Percentiles rank a stretch among this genome's conserved stretches.
Evolutionary conservation across 2,888 invertebrate genomes (phyloP).

Genomic region (Pterostichus niger): DNA sequence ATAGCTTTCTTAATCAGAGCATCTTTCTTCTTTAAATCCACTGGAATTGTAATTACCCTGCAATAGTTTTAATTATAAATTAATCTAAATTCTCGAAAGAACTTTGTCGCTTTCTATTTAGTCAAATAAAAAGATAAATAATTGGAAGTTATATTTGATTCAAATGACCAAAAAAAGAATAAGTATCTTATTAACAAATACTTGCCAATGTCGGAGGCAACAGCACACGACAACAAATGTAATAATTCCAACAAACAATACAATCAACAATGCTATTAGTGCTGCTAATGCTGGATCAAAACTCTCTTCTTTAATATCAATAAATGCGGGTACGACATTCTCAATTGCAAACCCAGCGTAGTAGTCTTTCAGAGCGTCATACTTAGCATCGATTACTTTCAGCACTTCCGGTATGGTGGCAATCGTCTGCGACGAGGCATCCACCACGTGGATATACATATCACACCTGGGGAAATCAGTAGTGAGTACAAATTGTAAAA

Average conservation of each 20-base stretch:
- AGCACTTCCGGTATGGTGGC: conserved; percentile 88
- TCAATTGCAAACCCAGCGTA: conserved; percentile 87
- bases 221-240: conserved; percentile 93
- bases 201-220: conserved; percentile 90
- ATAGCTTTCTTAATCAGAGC: conserved; percentile 90
- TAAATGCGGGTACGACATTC: conserved; percentile 86
- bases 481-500: conserved; percentile 35
- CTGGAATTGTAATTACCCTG: conserved; percentile 90
- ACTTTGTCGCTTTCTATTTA: no score
- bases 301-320: conserved; percentile 84
- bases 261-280: conserved; percentile 90
- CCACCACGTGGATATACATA: conserved; percentile 91
- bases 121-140: no score
- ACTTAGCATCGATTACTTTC: conserved; percentile 90
- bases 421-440: conserved; percentile 86
- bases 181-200: conserved; percentile 64
- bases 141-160: no score
- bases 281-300: conserved; percentile 93
- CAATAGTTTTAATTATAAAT: conserved; percentile 47
- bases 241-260: conserved; percentile 91
- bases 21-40: conserved; percentile 89
- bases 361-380: conserved; percentile 90
- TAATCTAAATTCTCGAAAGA: background rate
- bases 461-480: conserved; percentile 83
- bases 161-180: no score